Percentiles rank a stretch among this genome's conserved stretches.
These are phyloP conservation scores for Ditylenchus dipsaci DNA, from an alignment of 1,140 invertebrate species.

Conservation along the genomic window DNA sequence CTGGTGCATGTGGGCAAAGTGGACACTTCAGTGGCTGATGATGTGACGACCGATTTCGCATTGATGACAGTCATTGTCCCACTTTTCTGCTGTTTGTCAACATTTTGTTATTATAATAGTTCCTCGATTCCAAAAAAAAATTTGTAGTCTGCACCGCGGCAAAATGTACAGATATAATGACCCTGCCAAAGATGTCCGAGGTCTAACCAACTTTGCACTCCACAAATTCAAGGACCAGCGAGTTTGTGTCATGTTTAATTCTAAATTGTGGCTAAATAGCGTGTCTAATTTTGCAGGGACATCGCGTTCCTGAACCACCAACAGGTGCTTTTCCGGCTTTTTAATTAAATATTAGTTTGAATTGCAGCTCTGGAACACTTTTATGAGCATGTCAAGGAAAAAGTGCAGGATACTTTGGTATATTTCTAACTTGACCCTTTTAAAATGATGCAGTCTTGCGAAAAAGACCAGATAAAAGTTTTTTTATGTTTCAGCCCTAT, in stretches of 20 bases:
- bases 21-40: conserved; percentile 54
- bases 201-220: conserved; percentile 51
- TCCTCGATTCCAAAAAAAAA: not conserved
- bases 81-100: conserved; percentile 51
- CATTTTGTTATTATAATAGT: not conserved
- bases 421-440: not conserved
- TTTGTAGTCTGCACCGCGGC: conserved; percentile 54
- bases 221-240: conserved; percentile 56
- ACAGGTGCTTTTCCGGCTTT: conserved; percentile 15
- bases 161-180: conserved; percentile 58
- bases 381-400: conserved; percentile 53
- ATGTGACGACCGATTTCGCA: conserved; percentile 54
- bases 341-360: too few species aligned
- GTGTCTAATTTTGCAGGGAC: conserved; percentile 10
- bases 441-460: too few species aligned
- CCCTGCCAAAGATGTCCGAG: conserved; percentile 51
- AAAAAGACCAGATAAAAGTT: too few species aligned
- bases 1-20: conserved; percentile 57
- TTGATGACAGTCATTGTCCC: conserved; percentile 55
- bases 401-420: conserved; percentile 45
- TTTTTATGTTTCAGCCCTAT: too few species aligned
- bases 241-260: not conserved
- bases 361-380: conserved; percentile 54
- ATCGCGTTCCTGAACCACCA: conserved; percentile 56
- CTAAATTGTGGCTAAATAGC: not conserved